Base-by-base conservation (phyloP, 2,797 vertebrate genomes). In the Eremophila alpestris region DNA sequence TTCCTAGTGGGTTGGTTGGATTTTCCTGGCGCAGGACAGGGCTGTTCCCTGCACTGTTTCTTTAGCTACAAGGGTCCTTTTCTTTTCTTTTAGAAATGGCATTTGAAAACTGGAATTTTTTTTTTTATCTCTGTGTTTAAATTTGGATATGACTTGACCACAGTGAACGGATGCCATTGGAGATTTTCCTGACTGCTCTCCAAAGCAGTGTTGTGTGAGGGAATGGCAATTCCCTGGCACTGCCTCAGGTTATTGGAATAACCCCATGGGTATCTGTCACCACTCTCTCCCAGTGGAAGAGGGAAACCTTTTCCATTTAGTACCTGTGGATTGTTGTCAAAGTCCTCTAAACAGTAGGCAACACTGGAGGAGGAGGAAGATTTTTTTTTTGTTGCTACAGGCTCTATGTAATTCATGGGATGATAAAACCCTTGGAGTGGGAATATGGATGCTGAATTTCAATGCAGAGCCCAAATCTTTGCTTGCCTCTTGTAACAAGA, bases 31-130 rank as follows among this genome's bases (percentile, higher is more conserved):
- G 0, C 54, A 30, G 73, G 82, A n/a, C 0, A 1, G 41, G 32
- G n/a, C 65, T 3, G 32, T 73, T 93, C 62, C 64, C 64, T 84
- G 38, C 4, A 1, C 45, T 68, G 4, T 60, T 90, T 73, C 71
- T 82, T 92, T 40, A 58, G 32, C 43, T 64, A 92, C 78, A 94
- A 87, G 95, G 73, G 54, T 85, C 30, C 75, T 93, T 90, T 94
- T 94, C 40, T 95, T 83, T 92, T 85, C 90, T 91, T 59, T 73
- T 23, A 41, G 56, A 90, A 92, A 58, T 70, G 60, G 58, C 73
- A 88, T 30, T 92, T 58, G 51, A 71, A 82, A 90, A 91, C 38
- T 32, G 30, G 13, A 79, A 79, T 19, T 89, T 19, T 10, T 83
- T 87, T 77, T 68, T 91, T 75, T 3, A 7, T 86, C 22, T 56